Base-by-base conservation (phyloP, 2,888 invertebrate species). In the Thalpophila matura region DNA sequence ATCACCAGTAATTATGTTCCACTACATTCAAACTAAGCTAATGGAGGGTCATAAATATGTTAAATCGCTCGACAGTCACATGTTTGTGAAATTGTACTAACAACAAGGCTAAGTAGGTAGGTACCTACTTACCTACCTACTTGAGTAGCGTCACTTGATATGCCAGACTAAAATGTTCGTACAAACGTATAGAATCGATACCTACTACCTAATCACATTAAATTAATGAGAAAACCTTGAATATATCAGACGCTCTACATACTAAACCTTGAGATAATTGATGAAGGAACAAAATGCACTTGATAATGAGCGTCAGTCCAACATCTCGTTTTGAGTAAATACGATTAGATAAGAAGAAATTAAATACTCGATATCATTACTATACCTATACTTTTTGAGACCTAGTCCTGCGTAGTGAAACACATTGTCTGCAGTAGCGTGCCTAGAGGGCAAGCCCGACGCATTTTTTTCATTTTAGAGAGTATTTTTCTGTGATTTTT, bases 81-180 rank as follows among this genome's bases (percentile, higher is more conserved):
- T 38, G 33, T 58, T 53, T 29, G 31, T 29, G 37, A 38, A 72
- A 59, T 60, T 47, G 18, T 43, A 51, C 27, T 14, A 29, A 18
- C 65, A 64, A 69, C 65, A 64, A 69, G 72, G 65, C 50, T 20
- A 31, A 35, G 55, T 46, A 40, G 43, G 20, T 26, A 26, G 5
- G 18, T 16, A 20, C 3, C 0, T n/a, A 16, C 12, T 7, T 31
- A n/a, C 35, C 10, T 43, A n/a, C 24, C 31, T n/a, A n/a, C n/a
- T n/a, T n/a, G n/a, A n/a, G n/a, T n/a, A n/a, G n/a, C n/a, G n/a
- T n/a, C n/a, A 31, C 16, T 40, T n/a, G 62, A 24, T 18, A 37
- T n/a, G n/a, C 9, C 6, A 10, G n/a, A 18, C 18, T 40, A 2
- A 27, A 18, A 12, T 35, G 22, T 22, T 43, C 10, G n/a, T 12